phyloP scores from a whole-genome alignment of 1,140 invertebrate genomes.

The Pseudachorutes palmiensis region DNA sequence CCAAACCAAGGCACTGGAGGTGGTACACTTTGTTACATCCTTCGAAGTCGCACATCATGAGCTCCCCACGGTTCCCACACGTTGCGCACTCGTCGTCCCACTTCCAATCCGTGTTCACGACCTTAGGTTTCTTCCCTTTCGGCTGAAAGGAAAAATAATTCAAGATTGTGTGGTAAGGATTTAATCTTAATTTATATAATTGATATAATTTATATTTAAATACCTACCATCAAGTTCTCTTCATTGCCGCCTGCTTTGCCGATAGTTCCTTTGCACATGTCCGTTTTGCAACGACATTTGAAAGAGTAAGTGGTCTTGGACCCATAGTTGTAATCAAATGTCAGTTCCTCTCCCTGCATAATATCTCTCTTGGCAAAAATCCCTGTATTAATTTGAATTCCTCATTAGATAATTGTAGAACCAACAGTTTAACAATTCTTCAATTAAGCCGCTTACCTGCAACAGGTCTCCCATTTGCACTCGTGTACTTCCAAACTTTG shows the following conservation, averaged over 20 bases:
- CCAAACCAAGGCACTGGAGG: conserved; percentile 16
- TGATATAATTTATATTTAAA: background rate
- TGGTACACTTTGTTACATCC: conserved; percentile 26
- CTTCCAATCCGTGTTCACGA: background rate
- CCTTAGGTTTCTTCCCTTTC: background rate
- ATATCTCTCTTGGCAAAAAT: conserved; percentile 26
- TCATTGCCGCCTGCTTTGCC: conserved; percentile 9
- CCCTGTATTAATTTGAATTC: too few relatives aligned
- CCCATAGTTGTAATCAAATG: conserved; percentile 29
- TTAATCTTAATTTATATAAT: background rate
- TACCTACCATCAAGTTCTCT: conserved; percentile 15
- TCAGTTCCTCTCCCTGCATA: conserved; percentile 22
- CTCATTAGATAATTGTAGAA: too few relatives aligned
- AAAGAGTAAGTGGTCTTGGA: conserved; percentile 13
- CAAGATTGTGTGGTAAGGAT: too few relatives aligned
- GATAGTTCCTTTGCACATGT: conserved; percentile 20
- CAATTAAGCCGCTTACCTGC: too few relatives aligned
- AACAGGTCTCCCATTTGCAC: conserved; percentile 13
- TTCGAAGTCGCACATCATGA: conserved; percentile 24
- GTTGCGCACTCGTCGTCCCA: conserved; percentile 26
- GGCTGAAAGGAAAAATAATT: background rate
- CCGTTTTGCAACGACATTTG: conserved; percentile 21
- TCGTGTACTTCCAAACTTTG: conserved; percentile 20
- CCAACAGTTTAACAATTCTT: too few relatives aligned
- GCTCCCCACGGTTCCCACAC: conserved; percentile 20